A percentile compares a stretch with the other conserved stretches of the same genome.
phyloP scores from a whole-genome alignment of 2,797 vertebrate species.

The Malacoctenus gilli region DNA sequence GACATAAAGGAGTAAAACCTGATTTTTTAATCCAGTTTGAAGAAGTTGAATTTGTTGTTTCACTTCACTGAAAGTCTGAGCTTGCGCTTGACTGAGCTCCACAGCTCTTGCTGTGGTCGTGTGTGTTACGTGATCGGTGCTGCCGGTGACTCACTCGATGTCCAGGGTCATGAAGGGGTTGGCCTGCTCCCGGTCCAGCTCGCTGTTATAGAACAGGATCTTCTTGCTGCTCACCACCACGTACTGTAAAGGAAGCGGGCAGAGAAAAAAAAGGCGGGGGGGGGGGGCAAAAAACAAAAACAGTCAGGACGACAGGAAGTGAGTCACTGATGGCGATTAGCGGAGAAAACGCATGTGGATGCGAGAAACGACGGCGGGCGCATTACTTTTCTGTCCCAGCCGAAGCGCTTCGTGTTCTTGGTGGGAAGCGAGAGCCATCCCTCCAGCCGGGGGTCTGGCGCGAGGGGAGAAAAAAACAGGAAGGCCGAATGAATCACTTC shows the following conservation, averaged over 20 bases:
- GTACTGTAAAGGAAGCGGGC: constrained; percentile 80
- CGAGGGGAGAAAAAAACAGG: constrained; percentile 34
- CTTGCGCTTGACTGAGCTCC: too few relatives aligned
- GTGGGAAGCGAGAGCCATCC: constrained; percentile 93
- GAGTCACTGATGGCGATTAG: not conserved
- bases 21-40: too few relatives aligned
- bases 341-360: constrained; percentile 12
- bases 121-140: not conserved
- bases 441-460: constrained; percentile 88
- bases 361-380: not conserved
- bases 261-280: too few relatives aligned
- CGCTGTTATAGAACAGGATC: constrained; percentile 96
- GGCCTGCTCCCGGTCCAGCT: constrained; percentile 91
- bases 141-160: constrained; percentile 90
- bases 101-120: too few relatives aligned
- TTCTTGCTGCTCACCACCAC: constrained; percentile 98
- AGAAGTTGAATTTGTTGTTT: too few relatives aligned
- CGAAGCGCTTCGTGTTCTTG: constrained; percentile 95
- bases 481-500: constrained; percentile 31
- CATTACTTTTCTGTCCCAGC: constrained; percentile 95
- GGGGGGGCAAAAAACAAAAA: constrained; percentile 7
- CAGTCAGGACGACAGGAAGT: not conserved
- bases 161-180: constrained; percentile 97
- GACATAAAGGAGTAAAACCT: too few relatives aligned
- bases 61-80: too few relatives aligned